phyloP scores from a whole-genome alignment of 1,140 invertebrate genomes.

The Scaptomyza graminum region DNA sequence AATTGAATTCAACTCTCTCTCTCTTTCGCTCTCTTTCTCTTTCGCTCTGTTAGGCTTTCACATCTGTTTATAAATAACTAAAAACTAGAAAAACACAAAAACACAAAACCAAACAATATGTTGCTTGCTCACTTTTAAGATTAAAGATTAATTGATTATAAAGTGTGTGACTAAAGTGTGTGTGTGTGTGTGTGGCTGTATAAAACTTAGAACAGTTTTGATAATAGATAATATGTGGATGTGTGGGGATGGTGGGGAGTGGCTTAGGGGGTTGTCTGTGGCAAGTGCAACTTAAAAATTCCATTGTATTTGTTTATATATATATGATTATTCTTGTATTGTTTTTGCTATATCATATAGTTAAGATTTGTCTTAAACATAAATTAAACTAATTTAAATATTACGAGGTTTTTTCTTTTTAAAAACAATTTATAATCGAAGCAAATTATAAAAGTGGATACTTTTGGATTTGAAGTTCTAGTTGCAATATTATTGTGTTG shows the following conservation, averaged over 20 bases:
- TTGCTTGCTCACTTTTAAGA: conserved; percentile 54
- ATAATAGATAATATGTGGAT: conserved; percentile 42
- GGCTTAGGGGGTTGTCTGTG: conserved; percentile 37
- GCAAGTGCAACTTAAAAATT: conserved; percentile 65
- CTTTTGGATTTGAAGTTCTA: conserved; percentile 23
- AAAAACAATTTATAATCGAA: conserved; percentile 47
- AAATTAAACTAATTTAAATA: conserved; percentile 74
- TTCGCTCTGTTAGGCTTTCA: conserved; percentile 25
- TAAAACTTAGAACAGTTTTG: conserved; percentile 80
- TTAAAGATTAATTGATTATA: conserved; percentile 28
- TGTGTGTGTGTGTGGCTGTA: conserved; percentile 33
- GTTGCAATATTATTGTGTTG: conserved; percentile 6
- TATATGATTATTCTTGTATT: conserved; percentile 37
- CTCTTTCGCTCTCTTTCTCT: conserved; percentile 40
- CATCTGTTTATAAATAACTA: conserved; percentile 71
- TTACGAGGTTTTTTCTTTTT: conserved; percentile 56
- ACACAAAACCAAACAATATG: conserved; percentile 60
- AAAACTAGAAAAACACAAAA: conserved; percentile 78
- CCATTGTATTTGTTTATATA: conserved; percentile 58
- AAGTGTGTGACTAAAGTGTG: conserved; percentile 21
- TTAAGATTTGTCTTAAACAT: conserved; percentile 63
- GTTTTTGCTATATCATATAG: conserved; percentile 49
- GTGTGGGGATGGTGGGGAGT: no score
- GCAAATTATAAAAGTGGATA: conserved; percentile 21
- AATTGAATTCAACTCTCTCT: conserved; percentile 65